Evolutionary conservation across 2,888 invertebrate species (phyloP), one percentile per base, ranked within the genome.

Genomic region (Enchytraeus crypticus): DNA sequence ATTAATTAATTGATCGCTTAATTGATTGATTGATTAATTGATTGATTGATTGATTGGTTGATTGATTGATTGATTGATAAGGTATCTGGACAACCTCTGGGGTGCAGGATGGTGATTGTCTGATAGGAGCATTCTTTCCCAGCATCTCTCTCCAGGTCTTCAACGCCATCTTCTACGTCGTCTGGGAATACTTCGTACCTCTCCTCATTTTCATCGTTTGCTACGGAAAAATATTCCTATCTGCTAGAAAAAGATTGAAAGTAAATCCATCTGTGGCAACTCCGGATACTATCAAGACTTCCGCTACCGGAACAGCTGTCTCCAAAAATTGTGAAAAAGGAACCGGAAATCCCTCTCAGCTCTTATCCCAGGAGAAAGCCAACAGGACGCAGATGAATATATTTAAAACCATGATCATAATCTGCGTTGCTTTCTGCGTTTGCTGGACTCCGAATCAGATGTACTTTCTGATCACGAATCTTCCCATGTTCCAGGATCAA

Each of bases 371-470:
- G 11, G 43, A 45, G 43, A 27, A 46, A n/a, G 23, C 29, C n/a
- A 46, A 29, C 30, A 43, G 46, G 5, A 43, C 45, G 14, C 57
- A 46, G 8, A 47, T 45, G 46, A 46, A 27, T 32, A 18, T 57
- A 18, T 11, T 57, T 18, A 57, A 46, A 29, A 57, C 57, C n/a
- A 57, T 46, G 57, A 57, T 46, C 27, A 27, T 57, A 26, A 29
- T 57, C 47, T 30, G 45, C 46, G 57, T 45, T 3, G 18, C 46
- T 27, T 57, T 57, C 32, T 27, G 29, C 45, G 21, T 46, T 14
- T 46, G 45, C 8, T 57, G 57, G 57, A 8, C 46, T 3, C 46
- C 57, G 5, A 57, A 57, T 14, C 57, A 57, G 5, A 23, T 57
- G 45, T 57, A 57, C 47, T 57, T 57, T n/a, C n/a, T 57, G 14